A percentile compares a stretch with the other conserved stretches of the same genome.
These are phyloP conservation scores for Ranitomeya imitator DNA, from an alignment of 2,113 vertebrate species.

Conservation along the genomic window DNA sequence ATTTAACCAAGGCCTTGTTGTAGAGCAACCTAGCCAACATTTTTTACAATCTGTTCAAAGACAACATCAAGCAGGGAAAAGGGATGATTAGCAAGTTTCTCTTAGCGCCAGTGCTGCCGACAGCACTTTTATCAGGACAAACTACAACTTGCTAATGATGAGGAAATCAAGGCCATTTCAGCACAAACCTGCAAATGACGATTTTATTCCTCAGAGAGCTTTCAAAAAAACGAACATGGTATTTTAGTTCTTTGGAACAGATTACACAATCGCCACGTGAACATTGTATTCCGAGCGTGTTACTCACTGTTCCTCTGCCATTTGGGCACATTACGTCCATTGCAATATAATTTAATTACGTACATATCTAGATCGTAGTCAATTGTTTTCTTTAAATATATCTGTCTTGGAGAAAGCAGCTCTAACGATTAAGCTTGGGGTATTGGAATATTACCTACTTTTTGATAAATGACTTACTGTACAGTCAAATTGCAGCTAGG, in stretches of 20 bases:
- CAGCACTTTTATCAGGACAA: slow-evolving; percentile 49
- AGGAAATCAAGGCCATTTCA: not conserved
- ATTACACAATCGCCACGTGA: not conserved
- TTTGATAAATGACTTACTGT: too few species aligned
- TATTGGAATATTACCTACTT: too few species aligned
- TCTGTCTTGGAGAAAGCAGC: too few species aligned
- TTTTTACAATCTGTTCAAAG: slow-evolving; percentile 54
- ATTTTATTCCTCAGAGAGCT: slow-evolving; percentile 29
- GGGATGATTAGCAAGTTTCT: slow-evolving; percentile 49
- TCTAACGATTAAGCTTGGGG: too few species aligned
- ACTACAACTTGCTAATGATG: slow-evolving; percentile 36
- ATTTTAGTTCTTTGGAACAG: not conserved
- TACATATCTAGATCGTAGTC: too few species aligned
- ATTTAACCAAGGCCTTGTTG: slow-evolving; percentile 47
- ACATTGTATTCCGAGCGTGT: not conserved
- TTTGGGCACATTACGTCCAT: not conserved
- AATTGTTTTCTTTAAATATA: too few species aligned
- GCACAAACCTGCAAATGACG: slow-evolving; percentile 20
- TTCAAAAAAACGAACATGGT: not conserved
- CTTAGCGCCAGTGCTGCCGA: slow-evolving; percentile 10
- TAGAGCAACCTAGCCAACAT: slow-evolving; percentile 30
- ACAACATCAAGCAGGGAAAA: slow-evolving; percentile 48
- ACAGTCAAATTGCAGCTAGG: too few species aligned
- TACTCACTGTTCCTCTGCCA: not conserved
- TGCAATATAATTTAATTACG: too few species aligned